Conservation (phyloP, 2,888 invertebrate species). For the Diarsia rubi region DNA sequence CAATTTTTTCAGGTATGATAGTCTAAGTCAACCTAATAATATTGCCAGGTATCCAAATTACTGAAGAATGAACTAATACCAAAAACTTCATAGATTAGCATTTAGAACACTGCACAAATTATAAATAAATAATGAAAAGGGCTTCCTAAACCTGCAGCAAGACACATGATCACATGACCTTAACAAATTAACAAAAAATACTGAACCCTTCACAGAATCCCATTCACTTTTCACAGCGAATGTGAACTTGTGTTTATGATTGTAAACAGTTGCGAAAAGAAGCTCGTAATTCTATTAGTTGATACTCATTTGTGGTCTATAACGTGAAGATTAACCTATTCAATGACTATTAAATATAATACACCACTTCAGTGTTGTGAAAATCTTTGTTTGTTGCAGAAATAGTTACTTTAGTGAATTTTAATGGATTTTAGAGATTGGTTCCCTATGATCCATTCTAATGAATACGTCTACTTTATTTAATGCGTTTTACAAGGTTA, state of each 20-base stretch:
- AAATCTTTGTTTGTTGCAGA: background rate
- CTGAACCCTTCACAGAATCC: constrained; percentile 16
- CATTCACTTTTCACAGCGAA: constrained; percentile 36
- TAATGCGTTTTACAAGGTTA: background rate
- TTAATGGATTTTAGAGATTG: background rate
- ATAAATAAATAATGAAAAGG: too few species aligned
- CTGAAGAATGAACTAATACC: too few species aligned
- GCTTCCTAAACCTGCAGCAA: background rate
- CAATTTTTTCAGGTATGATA: background rate
- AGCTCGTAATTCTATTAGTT: background rate
- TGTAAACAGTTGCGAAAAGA: constrained; percentile 36
- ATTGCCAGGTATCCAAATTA: background rate
- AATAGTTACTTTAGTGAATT: background rate
- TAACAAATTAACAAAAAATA: background rate
- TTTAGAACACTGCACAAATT: background rate
- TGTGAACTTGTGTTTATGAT: constrained; percentile 24
- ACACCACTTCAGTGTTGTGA: background rate
- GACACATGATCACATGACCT: background rate
- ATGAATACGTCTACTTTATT: background rate
- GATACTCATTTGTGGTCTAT: constrained; percentile 22
- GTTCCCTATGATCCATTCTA: background rate
- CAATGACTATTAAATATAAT: constrained; percentile 18
- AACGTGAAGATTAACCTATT: constrained; percentile 20
- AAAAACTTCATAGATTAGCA: background rate
- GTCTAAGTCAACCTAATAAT: background rate